Base-by-base conservation (phyloP, 1,140 invertebrate genomes). In the Temnothorax longispinosus region DNA sequence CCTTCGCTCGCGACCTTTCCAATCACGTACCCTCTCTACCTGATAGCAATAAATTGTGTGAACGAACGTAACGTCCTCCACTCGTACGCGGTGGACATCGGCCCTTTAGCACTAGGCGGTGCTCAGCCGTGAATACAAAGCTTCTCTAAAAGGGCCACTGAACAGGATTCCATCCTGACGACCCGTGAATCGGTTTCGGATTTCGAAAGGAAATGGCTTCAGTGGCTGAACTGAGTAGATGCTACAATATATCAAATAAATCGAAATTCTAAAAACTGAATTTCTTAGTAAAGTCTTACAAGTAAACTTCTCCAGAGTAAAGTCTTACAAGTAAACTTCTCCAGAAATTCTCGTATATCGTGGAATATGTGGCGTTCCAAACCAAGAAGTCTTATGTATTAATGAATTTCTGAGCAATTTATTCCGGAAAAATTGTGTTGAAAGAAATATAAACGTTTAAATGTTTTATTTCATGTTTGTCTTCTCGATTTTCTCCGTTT, bases 21-120 rank as follows among this genome's bases (percentile, higher is more conserved):
- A 84, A 84, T 84, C 80, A 84, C 80, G 80, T 84, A 62, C 54
- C 69, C 54, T 84, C 56, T 84, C 54, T 75, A 84, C 41, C 69
- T 75, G 69, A 84, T 84, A 74, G 80, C 80, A 84, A 84, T 84
- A 75, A 84, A 84, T 84, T 84, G 80, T 84, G 80, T 84, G 80
- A 84, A 84, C 80, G 80, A 84, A 84, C 80, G 80, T 84, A 84
- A 84, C 54, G 41, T 84, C 27, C 69, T 74, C 80, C 52, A 74
- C 67, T 84, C 41, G 80, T 60, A 84, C 80, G 69, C 69, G 80
- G 54, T 84, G 80, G 80, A 84, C 80, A 84, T 75, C 69, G 56
- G 69, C 41, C 69, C 54, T 84, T 75, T 84, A 84, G 80, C 75
- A 54, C 69, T n/a, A n/a, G 41, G 27, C 56, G 69, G 54, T 75